These are phyloP conservation scores for Paracentrotus lividus DNA, from an alignment of 53 echinoderm and acorn worm species.

Conservation along the genomic window DNA sequence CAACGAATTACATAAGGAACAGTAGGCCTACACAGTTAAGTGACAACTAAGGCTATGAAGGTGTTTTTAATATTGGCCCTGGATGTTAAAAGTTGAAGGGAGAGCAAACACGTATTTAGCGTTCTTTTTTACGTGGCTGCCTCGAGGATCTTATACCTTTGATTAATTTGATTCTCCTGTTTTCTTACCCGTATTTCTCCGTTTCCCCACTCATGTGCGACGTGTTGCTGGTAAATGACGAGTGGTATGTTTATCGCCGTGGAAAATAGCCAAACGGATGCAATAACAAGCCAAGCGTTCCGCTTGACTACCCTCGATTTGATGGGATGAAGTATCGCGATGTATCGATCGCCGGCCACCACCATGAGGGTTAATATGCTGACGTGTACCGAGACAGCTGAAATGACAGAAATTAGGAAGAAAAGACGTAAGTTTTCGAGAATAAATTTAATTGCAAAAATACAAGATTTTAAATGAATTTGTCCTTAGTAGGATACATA, in stretches of 20 bases:
- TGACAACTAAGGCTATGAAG: too few relatives aligned
- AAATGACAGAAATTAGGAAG: not conserved
- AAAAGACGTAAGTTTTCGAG: too few relatives aligned
- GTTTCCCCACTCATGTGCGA: slow-evolving; percentile 73
- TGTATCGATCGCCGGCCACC: slow-evolving; percentile 94
- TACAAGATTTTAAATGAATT: too few relatives aligned
- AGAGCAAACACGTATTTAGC: too few relatives aligned
- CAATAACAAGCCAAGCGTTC: slow-evolving; percentile 86
- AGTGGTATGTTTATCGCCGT: slow-evolving; percentile 85
- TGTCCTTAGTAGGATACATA: too few relatives aligned
- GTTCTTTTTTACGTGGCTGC: too few relatives aligned
- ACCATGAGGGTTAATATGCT: slow-evolving; percentile 93
- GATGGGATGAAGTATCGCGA: slow-evolving; percentile 93
- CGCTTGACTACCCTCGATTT: slow-evolving; percentile 94
- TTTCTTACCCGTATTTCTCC: slow-evolving; percentile 66
- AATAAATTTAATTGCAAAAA: not conserved
- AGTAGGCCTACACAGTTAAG: too few relatives aligned
- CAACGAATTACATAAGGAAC: too few relatives aligned
- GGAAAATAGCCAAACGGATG: slow-evolving; percentile 81
- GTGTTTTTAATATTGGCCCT: too few relatives aligned
- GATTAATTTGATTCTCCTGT: too few relatives aligned
- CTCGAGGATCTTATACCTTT: too few relatives aligned
- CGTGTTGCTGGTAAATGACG: slow-evolving; percentile 62
- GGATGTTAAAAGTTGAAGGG: too few relatives aligned
- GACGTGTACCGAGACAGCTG: slow-evolving; percentile 90